Percentiles rank a stretch among this genome's conserved stretches.
Evolutionary conservation across 2,888 invertebrate genomes (phyloP).

Genomic region (Erebia ligea): DNA sequence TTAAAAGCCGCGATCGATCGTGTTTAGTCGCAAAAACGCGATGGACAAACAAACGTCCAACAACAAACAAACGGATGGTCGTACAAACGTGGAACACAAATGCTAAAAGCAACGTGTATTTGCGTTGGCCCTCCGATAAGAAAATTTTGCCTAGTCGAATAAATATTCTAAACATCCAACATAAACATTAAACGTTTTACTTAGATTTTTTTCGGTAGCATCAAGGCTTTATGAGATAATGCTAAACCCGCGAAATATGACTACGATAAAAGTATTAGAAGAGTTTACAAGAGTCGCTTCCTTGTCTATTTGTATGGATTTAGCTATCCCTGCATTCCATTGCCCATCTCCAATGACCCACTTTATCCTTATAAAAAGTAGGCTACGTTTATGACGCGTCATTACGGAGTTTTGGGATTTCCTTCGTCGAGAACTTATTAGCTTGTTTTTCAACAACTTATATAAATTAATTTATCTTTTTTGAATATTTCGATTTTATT

Average conservation of each 20-base stretch:
- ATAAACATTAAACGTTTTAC: neutral
- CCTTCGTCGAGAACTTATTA: constrained; percentile 10
- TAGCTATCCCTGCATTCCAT: constrained; percentile 53
- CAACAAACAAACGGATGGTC: no score
- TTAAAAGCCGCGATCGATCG: no score
- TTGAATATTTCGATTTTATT: neutral
- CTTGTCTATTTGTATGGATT: constrained; percentile 25
- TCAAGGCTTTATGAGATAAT: neutral
- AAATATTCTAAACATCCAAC: no score
- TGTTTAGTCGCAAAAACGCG: no score
- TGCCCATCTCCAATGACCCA: constrained; percentile 56
- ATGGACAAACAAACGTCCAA: no score
- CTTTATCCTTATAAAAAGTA: constrained; percentile 45
- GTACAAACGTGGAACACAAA: no score
- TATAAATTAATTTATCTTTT: neutral
- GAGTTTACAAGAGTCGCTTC: constrained; percentile 8
- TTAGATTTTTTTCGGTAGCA: neutral
- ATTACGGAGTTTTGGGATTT: constrained; percentile 42
- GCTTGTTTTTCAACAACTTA: constrained; percentile 1
- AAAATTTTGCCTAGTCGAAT: no score
- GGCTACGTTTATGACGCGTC: constrained; percentile 49
- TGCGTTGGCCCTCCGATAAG: no score
- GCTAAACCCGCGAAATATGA: neutral
- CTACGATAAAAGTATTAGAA: neutral
- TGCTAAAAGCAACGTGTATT: no score